Conservation (phyloP, 2,888 invertebrate species). For the Drymonia ruficornis region DNA sequence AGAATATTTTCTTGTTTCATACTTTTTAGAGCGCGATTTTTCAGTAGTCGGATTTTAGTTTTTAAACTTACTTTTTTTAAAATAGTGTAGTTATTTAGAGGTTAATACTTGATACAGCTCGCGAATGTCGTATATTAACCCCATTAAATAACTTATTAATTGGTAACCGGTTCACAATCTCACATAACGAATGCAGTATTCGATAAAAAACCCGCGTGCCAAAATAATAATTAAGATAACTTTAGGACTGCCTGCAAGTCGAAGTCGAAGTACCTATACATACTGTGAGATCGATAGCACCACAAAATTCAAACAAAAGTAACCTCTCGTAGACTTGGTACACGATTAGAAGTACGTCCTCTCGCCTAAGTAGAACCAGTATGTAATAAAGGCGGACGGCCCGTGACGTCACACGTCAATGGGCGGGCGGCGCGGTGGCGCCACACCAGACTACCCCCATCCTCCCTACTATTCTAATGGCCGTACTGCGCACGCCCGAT, state of each 20-base stretch:
- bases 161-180: conserved; percentile 1
- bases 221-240: not conserved
- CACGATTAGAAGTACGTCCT: conserved; percentile 16
- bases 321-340: conserved; percentile 8
- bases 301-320: not conserved
- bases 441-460: conserved; percentile 42
- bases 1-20: too few species aligned
- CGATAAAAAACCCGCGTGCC: not conserved
- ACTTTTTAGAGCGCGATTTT: too few species aligned
- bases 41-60: too few species aligned
- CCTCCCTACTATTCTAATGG: conserved; percentile 3
- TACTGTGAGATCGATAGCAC: not conserved
- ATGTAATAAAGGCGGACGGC: conserved; percentile 18
- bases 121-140: not conserved
- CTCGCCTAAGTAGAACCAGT: conserved; percentile 10
- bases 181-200: not conserved
- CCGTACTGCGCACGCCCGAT: conserved; percentile 9
- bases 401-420: conserved; percentile 58
- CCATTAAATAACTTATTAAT: not conserved
- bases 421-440: conserved; percentile 52
- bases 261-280: too few species aligned
- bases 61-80: too few species aligned
- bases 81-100: too few species aligned
- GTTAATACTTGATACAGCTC: not conserved
- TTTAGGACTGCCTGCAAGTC: too few species aligned